Conservation (phyloP, 1,140 invertebrate species). For the Drosophila varians region DNA sequence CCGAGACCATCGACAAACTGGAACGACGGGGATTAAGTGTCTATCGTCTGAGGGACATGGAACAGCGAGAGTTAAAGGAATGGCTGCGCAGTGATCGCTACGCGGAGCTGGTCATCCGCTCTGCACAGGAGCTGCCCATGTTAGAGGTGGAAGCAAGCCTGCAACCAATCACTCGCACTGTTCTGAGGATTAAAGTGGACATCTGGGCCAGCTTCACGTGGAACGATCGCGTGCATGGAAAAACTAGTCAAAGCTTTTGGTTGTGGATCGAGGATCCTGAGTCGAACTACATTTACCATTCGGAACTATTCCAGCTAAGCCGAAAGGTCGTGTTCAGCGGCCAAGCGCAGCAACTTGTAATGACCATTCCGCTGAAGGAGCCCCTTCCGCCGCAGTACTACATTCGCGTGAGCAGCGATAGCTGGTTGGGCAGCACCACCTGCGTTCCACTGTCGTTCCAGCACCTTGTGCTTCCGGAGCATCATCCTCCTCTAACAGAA, state of each 20-base stretch:
- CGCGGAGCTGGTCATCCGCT: conserved; percentile 92
- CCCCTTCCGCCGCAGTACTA: conserved; percentile 96
- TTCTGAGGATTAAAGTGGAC: conserved; percentile 93
- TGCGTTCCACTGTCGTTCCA: conserved; percentile 92
- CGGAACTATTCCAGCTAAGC: conserved; percentile 94
- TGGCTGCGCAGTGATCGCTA: conserved; percentile 91
- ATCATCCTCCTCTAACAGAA: conserved; percentile 97
- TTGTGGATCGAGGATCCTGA: conserved; percentile 99
- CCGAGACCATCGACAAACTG: conserved; percentile 92
- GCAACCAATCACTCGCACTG: conserved; percentile 97
- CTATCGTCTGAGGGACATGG: conserved; percentile 93
- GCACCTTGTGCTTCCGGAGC: conserved; percentile 95
- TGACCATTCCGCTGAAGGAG: conserved; percentile 97
- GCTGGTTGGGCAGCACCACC: conserved; percentile 94
- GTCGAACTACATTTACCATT: conserved; percentile 97
- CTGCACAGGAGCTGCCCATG: conserved; percentile 92
- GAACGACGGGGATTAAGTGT: conserved; percentile 90
- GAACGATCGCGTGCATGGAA: conserved; percentile 96
- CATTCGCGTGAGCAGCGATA: conserved; percentile 93
- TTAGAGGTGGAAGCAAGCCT: conserved; percentile 92
- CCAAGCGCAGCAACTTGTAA: conserved; percentile 93
- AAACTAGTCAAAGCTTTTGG: conserved; percentile 96
- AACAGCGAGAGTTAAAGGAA: conserved; percentile 92
- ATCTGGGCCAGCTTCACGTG: conserved; percentile 95
- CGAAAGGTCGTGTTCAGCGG: conserved; percentile 90